phyloP scores from a whole-genome alignment of 1,140 invertebrate species.

The Macrobrachium nipponense region DNA sequence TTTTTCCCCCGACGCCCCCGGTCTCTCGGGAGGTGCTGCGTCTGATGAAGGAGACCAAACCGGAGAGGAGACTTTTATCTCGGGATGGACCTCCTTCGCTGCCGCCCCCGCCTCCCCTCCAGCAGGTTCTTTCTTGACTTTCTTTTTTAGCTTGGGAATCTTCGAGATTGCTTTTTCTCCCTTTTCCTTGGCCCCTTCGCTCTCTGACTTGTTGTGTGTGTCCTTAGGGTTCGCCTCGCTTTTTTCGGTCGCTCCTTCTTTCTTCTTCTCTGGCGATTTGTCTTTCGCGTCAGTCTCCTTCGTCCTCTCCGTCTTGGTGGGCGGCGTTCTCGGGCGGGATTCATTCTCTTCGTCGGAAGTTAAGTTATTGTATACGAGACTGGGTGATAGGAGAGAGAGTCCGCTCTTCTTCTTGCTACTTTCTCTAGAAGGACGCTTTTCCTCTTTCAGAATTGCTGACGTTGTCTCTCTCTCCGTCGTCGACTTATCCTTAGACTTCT shows the following conservation, averaged over 20 bases:
- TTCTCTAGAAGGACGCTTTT: neutral
- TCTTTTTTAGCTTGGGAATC: constrained; percentile 43
- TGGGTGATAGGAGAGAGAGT: neutral
- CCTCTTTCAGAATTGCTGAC: neutral
- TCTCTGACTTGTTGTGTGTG: neutral
- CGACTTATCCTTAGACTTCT: neutral
- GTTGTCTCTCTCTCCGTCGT: neutral
- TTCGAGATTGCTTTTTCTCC: constrained; percentile 1
- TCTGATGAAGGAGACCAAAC: constrained; percentile 29
- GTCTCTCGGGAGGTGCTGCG: neutral
- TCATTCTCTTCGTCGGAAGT: neutral
- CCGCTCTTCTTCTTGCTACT: neutral
- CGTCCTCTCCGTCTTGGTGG: neutral
- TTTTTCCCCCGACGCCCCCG: constrained; percentile 1
- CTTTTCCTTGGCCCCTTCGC: constrained; percentile 3
- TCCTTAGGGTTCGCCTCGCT: neutral
- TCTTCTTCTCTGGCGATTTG: neutral
- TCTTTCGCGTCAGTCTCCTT: neutral
- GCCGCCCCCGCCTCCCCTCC: neutral
- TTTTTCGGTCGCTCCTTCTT: neutral
- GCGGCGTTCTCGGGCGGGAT: no score
- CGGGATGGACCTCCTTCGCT: neutral
- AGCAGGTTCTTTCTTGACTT: constrained; percentile 19
- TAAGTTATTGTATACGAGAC: neutral
- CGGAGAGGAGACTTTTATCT: constrained; percentile 27